phyloP scores from a whole-genome alignment of 2,888 invertebrate genomes.

The Apotomis turbidana region DNA sequence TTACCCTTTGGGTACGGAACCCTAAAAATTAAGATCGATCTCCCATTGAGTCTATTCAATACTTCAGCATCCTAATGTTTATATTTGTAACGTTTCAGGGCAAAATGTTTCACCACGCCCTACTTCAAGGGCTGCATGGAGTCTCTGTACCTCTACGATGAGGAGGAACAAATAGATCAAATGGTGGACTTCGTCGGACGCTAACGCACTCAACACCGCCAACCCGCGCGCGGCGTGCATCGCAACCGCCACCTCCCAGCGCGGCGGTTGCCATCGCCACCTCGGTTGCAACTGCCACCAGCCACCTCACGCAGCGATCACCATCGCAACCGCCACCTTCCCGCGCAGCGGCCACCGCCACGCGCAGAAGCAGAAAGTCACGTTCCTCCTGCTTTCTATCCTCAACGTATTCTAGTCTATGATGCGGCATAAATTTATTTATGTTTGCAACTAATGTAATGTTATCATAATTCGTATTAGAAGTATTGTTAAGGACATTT shows the following conservation, averaged over 20 bases:
- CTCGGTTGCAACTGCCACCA: not conserved
- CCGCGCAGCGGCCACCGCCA: conserved; percentile 30
- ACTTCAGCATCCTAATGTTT: conserved; percentile 5
- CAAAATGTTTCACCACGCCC: conserved; percentile 90
- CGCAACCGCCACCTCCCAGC: not conserved
- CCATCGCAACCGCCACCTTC: conserved; percentile 8
- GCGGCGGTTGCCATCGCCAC: not conserved
- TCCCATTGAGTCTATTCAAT: too few relatives aligned
- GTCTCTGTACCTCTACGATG: conserved; percentile 90
- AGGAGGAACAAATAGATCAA: conserved; percentile 89
- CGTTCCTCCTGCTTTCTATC: conserved; percentile 80
- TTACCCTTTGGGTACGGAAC: too few relatives aligned
- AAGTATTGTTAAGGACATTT: conserved; percentile 70
- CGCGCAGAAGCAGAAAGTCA: conserved; percentile 66
- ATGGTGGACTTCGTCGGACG: conserved; percentile 91
- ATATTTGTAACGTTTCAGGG: conserved; percentile 81
- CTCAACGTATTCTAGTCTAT: conserved; percentile 84
- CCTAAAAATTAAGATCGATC: too few relatives aligned
- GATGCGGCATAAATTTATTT: conserved; percentile 74
- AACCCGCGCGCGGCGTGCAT: conserved; percentile 51
- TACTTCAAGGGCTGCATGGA: conserved; percentile 93
- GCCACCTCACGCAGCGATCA: not conserved
- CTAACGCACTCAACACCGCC: conserved; percentile 67
- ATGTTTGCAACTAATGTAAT: conserved; percentile 79
- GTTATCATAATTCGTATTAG: conserved; percentile 70